Percentiles rank a stretch among this genome's conserved stretches.
Conservation (phyloP, 92 coral and sea anemone species). For the Bergia sp. region DNA sequence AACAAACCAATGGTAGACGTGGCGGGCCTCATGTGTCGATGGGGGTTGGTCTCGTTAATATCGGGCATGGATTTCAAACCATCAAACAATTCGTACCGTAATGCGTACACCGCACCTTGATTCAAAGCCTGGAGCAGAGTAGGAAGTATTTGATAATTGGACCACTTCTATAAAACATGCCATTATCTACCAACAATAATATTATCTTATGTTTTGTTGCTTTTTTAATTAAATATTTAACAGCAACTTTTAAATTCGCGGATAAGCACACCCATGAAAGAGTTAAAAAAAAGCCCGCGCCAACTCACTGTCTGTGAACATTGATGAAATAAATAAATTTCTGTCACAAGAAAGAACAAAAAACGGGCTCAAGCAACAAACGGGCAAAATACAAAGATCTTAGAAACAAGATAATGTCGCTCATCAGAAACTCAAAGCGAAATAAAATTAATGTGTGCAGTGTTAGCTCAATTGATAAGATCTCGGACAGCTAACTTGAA, state of each 20-base stretch:
- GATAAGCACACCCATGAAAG: no score
- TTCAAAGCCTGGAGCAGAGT: slow-evolving; percentile 34
- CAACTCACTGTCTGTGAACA: no score
- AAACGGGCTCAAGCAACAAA: not conserved
- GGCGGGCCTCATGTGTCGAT: slow-evolving; percentile 42
- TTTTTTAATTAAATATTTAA: no score
- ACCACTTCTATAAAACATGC: no score
- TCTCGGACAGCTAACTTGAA: no score
- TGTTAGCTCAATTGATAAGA: no score
- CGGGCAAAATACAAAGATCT: not conserved
- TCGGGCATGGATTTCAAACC: slow-evolving; percentile 46
- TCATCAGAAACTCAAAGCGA: not conserved
- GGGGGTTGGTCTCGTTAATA: slow-evolving; percentile 36
- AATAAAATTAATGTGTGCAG: no score
- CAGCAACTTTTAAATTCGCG: no score
- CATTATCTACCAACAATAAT: no score
- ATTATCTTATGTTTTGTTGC: no score
- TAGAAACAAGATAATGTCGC: not conserved
- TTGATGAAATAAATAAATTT: no score
- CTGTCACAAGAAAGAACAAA: not conserved
- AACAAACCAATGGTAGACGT: slow-evolving; percentile 58
- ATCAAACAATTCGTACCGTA: slow-evolving; percentile 52
- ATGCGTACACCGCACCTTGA: slow-evolving; percentile 30
- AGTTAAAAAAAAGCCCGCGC: no score
- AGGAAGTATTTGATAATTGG: not conserved